Conservation (phyloP, 2,113 vertebrate species). For the Hassar affinis region DNA sequence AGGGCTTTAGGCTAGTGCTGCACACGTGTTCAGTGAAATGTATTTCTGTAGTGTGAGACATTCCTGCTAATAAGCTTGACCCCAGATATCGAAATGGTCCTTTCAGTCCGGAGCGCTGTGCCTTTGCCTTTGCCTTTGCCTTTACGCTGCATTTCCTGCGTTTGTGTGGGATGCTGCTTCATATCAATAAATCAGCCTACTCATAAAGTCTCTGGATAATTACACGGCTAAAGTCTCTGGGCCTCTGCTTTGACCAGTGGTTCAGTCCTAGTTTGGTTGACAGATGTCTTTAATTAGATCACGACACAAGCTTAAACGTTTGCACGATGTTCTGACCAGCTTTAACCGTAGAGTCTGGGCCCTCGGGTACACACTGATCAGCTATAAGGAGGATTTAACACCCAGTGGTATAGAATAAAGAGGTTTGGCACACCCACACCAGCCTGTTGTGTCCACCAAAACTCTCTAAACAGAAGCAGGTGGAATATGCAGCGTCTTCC, state of each 20-base stretch:
- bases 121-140: too few species aligned
- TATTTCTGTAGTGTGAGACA: background rate
- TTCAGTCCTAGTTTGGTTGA: background rate
- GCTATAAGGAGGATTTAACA: background rate
- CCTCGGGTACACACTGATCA: background rate
- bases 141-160: conserved; percentile 2
- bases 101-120: background rate
- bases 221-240: background rate
- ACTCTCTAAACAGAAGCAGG: conserved; percentile 53
- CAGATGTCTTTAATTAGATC: conserved; percentile 61
- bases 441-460: conserved; percentile 30
- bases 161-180: background rate
- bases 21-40: background rate
- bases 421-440: conserved; percentile 26
- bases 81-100: background rate
- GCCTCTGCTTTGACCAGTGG: background rate
- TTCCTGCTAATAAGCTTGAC: background rate
- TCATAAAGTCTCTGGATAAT: background rate
- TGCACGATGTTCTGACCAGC: conserved; percentile 25
- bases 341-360: background rate
- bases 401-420: background rate
- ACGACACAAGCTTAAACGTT: conserved; percentile 56
- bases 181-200: background rate
- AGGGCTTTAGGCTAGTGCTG: background rate
- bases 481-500: conserved; percentile 43